Evolutionary conservation across 2,888 invertebrate species (phyloP), one percentile per base, ranked within the genome.

Genomic region (Lomographa bimaculata): DNA sequence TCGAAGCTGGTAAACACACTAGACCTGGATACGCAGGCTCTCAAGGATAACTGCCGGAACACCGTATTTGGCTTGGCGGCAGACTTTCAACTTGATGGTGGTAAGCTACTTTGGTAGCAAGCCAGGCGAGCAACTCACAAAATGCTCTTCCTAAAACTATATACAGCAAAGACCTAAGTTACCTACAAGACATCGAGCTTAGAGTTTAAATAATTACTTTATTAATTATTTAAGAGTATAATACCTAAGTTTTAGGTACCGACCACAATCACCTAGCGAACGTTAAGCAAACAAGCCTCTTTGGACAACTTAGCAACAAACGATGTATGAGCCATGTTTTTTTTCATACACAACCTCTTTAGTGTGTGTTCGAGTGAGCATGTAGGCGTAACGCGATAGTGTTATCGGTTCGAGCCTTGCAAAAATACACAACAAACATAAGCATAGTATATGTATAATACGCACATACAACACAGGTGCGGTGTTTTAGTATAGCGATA

Each of bases 401-500:
- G 73, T 76, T 86, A 87, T 87, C 87, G 82, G 63, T 55, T 47
- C 61, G 69, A 72, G 78, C 77, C 83, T 87, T 83, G 86, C 87
- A 79, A 87, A 87, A 87, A 86, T 84, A 87, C 77, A 87, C 83
- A 87, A 86, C 78, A 86, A 85, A 84, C 75, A 53, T 44, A 30
- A 17, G 12, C 35, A 49, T 38, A 54, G 49, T 57, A 55, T 52
- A 54, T 43, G 51, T 45, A 43, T 42, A 54, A 47, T 28, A 44
- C 39, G n/a, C 30, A 21, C 25, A 29, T 35, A 46, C 51, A 45
- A 42, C 50, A 60, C 68, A 69, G 68, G 68, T 64, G 67, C 44
- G 40, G 36, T 36, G 56, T 54, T 59, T 56, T 45, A 46, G 38
- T 35, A 46, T 48, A 26, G 46, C 53, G 58, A 62, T 68, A 64